Conservation (phyloP, 2,797 vertebrate genomes). For the Onychomys leucogaster region DNA sequence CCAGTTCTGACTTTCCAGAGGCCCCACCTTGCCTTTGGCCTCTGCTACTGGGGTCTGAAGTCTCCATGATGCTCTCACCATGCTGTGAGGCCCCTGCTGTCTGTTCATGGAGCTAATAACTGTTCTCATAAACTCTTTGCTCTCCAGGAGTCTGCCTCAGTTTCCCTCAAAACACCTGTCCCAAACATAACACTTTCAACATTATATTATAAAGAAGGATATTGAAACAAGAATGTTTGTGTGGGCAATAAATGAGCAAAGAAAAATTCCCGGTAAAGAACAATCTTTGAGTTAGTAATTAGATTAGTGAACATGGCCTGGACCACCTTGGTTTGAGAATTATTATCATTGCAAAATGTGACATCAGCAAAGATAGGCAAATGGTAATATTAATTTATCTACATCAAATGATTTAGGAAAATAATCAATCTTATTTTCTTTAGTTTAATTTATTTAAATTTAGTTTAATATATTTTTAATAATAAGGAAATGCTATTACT, state of each 20-base stretch:
- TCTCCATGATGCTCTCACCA: neutral
- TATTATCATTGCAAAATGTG: neutral
- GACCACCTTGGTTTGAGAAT: too few species aligned
- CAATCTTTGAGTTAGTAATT: neutral
- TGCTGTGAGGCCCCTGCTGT: neutral
- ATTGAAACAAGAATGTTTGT: neutral
- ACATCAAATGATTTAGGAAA: constrained; percentile 26
- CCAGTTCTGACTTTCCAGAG: neutral
- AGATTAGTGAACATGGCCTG: too few species aligned
- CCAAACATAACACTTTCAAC: neutral
- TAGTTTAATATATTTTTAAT: neutral
- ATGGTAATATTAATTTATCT: neutral
- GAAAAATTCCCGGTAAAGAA: neutral
- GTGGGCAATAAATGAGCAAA: neutral
- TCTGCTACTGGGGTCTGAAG: neutral
- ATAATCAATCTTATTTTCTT: neutral
- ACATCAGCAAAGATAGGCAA: neutral
- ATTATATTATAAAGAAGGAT: neutral
- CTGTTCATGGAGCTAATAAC: neutral
- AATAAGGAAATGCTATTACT: constrained; percentile 86
- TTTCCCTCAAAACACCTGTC: neutral
- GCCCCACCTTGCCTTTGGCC: neutral
- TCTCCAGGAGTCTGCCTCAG: neutral
- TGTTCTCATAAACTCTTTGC: neutral
- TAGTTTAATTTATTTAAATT: constrained; percentile 16